A percentile compares a stretch with the other conserved stretches of the same genome.
These are phyloP conservation scores for Nesidiocoris tenuis DNA, from an alignment of 2,888 invertebrate genomes.

Conservation along the genomic window DNA sequence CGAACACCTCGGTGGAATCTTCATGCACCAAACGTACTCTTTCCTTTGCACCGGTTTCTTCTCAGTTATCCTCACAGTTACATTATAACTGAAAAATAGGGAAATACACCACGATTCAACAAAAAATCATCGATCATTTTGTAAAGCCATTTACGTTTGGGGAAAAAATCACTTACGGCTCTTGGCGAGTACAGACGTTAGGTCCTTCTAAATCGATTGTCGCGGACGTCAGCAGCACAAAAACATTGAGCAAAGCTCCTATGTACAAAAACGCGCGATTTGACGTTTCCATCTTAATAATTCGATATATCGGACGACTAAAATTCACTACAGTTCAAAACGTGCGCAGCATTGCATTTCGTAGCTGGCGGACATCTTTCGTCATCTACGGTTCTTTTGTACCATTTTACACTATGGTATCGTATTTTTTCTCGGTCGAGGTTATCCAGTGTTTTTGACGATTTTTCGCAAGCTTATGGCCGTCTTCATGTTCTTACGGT, in stretches of 20 bases:
- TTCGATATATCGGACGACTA: no score
- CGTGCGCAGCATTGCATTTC: no score
- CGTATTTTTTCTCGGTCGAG: not conserved
- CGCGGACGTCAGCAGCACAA: not conserved
- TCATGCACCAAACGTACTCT: conserved; percentile 80
- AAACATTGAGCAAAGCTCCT: not conserved
- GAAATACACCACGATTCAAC: not conserved
- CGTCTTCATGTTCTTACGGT: no score
- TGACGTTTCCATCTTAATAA: not conserved
- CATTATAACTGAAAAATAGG: conserved; percentile 66
- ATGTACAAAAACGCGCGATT: not conserved
- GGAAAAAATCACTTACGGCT: conserved; percentile 66
- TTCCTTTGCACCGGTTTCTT: conserved; percentile 80
- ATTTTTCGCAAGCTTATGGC: no score
- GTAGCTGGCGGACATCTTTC: no score
- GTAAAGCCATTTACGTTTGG: not conserved
- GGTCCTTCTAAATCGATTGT: conserved; percentile 63
- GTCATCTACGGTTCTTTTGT: not conserved
- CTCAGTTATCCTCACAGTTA: conserved; percentile 74
- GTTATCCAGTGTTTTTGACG: not conserved
- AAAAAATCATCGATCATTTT: not conserved
- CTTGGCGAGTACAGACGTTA: conserved; percentile 75
- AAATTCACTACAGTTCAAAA: no score
- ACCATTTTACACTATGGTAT: not conserved
- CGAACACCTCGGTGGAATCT: conserved; percentile 81